Evolutionary conservation across 2,797 vertebrate species (phyloP).

Genomic region (Gymnodraco acuticeps): DNA sequence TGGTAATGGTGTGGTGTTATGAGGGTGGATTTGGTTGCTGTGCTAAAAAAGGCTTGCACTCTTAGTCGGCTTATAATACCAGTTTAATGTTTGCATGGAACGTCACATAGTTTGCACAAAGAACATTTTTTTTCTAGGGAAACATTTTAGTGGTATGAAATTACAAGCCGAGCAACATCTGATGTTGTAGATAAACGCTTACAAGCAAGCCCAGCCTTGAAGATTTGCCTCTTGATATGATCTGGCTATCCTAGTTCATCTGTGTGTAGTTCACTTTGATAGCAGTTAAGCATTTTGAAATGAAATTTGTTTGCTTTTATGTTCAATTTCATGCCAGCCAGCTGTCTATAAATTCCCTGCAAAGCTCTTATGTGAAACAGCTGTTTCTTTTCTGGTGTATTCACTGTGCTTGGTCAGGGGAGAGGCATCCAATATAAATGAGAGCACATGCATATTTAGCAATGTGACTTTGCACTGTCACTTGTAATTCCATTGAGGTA

Average conservation of each 20-base stretch:
- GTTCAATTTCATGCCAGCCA: neutral
- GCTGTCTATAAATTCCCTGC: neutral
- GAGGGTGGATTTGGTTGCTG: constrained; percentile 47
- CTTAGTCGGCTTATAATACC: neutral
- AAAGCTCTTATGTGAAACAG: constrained; percentile 22
- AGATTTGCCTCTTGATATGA: constrained; percentile 1
- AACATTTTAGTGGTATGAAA: constrained; percentile 30
- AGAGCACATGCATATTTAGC: constrained; percentile 59
- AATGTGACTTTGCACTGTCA: constrained; percentile 43
- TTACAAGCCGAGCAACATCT: constrained; percentile 13
- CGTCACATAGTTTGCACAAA: neutral
- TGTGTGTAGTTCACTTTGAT: neutral
- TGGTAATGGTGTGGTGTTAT: constrained; percentile 40
- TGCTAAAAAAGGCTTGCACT: constrained; percentile 23
- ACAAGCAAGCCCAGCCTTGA: neutral
- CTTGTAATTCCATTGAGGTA: constrained; percentile 35
- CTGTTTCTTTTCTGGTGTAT: constrained; percentile 17
- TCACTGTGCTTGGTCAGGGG: constrained; percentile 7
- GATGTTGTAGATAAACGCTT: constrained; percentile 18
- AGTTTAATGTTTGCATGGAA: constrained; percentile 15
- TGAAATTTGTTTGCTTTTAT: neutral
- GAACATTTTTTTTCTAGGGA: constrained; percentile 28
- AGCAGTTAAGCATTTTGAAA: neutral
- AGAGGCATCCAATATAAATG: constrained; percentile 41
- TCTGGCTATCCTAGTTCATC: neutral